Evolutionary conservation across 2,113 vertebrate genomes (phyloP), one percentile per base, ranked within the genome.

Genomic region (Pangasianodon hypophthalmus): DNA sequence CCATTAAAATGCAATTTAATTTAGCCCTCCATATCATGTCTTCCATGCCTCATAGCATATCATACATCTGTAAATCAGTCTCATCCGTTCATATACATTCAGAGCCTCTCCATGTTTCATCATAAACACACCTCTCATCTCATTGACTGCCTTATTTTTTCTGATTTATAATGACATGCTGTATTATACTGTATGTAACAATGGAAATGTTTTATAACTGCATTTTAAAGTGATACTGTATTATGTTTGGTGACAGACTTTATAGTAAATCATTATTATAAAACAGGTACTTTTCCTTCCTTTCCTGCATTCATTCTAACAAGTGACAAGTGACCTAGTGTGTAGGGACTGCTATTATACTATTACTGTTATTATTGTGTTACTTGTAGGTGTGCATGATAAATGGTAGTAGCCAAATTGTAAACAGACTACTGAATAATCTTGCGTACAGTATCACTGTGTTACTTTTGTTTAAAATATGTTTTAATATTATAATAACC

Each of bases 181-280:
- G 16, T 32, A 67, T 48, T 81, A 32, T 82, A 24, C 18, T 58
- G 2, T 60, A 56, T 21, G 11, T 3, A 32, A 44, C 44, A 32
- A 87, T 80, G 85, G 4, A 58, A 75, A 87, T 82, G 77, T n/a
- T 13, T 56, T 7, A 50, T 81, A n/a, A 64, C 69, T 44, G 13
- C 6, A 64, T 64, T 64, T 62, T 80, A 54, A 44, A 87, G 8
- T 24, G 41, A 85, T 56, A 21, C 32, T 77, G 21, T 67, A 48
- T 6, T 64, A 1, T 11, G 29, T 80, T 87, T 67, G 50, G 46
- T 79, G 44, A 79, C 21, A 79, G 11, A 44, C 2, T 21, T 8
- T 6, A 48, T 14, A 48, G 46, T 19, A 84, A 26, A 44, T 62
- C 37, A 18, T 32, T 83, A 21, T 26, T 13, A 44, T 84, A 62